These are phyloP conservation scores for Hippocampus zosterae DNA, from an alignment of 2,113 vertebrate species.

Conservation along the genomic window DNA sequence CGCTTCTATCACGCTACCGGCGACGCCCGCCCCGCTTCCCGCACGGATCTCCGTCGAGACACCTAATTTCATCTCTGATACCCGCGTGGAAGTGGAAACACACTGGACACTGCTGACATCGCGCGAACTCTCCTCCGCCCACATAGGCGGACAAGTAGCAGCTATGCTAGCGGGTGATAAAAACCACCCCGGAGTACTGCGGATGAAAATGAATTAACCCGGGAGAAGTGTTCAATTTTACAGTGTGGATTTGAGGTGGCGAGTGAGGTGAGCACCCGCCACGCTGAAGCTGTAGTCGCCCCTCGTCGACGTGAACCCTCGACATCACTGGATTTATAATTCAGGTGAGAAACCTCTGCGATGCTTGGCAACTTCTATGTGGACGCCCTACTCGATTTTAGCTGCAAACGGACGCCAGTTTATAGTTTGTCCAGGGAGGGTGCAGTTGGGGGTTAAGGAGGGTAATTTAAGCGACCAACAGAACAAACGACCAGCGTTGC, in stretches of 20 bases:
- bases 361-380: constrained; percentile 20
- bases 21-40: constrained; percentile 39
- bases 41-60: not conserved
- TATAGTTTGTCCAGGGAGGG: not conserved
- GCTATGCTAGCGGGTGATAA: not conserved
- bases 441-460: no score
- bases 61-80: not conserved
- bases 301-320: constrained; percentile 45
- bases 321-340: constrained; percentile 33
- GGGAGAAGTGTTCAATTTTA: not conserved
- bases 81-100: not conserved
- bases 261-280: not conserved
- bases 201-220: not conserved
- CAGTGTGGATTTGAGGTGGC: constrained; percentile 19
- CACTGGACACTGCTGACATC: not conserved
- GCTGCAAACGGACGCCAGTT: not conserved
- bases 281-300: constrained; percentile 17
- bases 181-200: not conserved
- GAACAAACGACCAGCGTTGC: not conserved
- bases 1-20: constrained; percentile 61
- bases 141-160: not conserved
- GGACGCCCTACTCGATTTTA: not conserved
- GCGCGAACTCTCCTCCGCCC: not conserved
- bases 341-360: constrained; percentile 40
- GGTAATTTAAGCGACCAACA: not conserved